phyloP scores from a whole-genome alignment of 2,888 invertebrate species.

The Odontomyia ornata region DNA sequence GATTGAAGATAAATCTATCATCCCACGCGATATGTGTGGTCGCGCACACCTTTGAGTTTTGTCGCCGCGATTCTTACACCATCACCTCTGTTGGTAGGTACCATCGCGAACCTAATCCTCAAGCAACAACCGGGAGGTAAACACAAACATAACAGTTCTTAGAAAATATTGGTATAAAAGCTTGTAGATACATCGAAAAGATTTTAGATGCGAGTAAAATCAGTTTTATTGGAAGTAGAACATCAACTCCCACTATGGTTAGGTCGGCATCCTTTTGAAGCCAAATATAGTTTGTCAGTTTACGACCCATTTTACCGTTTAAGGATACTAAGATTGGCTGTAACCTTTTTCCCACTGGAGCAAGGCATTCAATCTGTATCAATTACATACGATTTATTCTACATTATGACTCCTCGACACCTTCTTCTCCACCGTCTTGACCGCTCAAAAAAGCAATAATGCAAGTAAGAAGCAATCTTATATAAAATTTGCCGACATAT shows the following conservation, averaged over 20 bases:
- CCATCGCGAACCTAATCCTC: background rate
- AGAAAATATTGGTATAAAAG: background rate
- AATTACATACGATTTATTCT: background rate
- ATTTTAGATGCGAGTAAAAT: background rate
- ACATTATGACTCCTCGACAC: background rate
- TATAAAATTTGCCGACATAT: slow-evolving; percentile 18
- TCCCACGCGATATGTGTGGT: slow-evolving; percentile 32
- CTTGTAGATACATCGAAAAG: slow-evolving; percentile 3
- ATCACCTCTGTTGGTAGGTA: background rate
- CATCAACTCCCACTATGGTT: too few relatives aligned
- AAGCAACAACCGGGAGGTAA: background rate
- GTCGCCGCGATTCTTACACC: background rate
- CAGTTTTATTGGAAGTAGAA: too few relatives aligned
- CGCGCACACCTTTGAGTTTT: slow-evolving; percentile 4
- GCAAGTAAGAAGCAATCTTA: background rate
- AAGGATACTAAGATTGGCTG: background rate
- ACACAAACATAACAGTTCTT: background rate
- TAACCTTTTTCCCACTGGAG: background rate
- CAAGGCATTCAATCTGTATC: background rate
- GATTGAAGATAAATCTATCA: background rate
- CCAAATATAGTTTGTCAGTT: too few relatives aligned
- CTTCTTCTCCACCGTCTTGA: background rate
- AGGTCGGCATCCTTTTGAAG: too few relatives aligned
- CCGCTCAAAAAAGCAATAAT: background rate
- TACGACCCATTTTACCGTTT: background rate